Conservation (phyloP, 2,888 invertebrate species). For the Homarus gammarus region DNA sequence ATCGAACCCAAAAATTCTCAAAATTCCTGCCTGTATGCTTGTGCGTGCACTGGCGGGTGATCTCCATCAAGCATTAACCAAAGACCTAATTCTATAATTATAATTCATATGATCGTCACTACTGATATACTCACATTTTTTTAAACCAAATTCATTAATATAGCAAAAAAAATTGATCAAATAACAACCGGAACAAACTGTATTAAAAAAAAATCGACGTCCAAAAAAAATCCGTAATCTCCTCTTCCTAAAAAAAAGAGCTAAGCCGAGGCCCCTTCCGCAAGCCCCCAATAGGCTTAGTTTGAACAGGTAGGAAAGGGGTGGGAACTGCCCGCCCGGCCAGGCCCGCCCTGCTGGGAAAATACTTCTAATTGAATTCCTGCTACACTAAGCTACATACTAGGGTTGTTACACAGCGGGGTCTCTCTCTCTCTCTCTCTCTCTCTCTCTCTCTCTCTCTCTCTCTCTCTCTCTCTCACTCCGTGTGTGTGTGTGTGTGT, state of each 20-base stretch:
- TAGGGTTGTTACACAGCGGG: constrained; percentile 34
- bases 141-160: not conserved
- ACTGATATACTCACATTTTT: not conserved
- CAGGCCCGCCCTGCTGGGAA: constrained; percentile 48
- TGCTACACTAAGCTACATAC: constrained; percentile 59
- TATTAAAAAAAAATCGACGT: not conserved
- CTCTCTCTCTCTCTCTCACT: constrained; percentile 28
- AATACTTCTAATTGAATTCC: constrained; percentile 70
- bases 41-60: too few species aligned
- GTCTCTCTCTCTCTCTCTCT: constrained; percentile 30
- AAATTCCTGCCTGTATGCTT: too few species aligned
- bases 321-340: constrained; percentile 34
- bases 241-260: constrained; percentile 17
- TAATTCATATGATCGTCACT: not conserved
- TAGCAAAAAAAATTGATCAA: constrained; percentile 19
- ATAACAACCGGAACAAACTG: constrained; percentile 31
- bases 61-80: too few species aligned
- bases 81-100: too few species aligned
- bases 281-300: constrained; percentile 64
- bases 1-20: too few species aligned
- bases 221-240: constrained; percentile 27
- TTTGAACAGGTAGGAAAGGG: constrained; percentile 59
- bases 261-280: constrained; percentile 56
- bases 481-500: constrained; percentile 20
- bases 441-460: constrained; percentile 43